Base-by-base conservation (phyloP, 2,797 vertebrate species). In the Amblyopsis hoosieri region DNA sequence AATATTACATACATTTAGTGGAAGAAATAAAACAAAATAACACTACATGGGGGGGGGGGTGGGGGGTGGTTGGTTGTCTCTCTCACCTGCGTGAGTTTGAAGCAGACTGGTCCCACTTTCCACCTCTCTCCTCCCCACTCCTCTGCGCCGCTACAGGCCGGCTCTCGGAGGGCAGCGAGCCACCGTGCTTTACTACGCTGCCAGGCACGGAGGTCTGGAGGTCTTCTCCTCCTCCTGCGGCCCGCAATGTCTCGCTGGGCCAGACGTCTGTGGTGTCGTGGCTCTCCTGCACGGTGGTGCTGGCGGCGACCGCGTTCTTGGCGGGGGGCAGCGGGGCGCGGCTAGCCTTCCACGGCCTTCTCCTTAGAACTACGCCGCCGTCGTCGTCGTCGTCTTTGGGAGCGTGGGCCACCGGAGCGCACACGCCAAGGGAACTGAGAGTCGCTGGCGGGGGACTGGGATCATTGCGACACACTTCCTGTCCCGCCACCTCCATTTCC, bases 21-120 rank as follows among this genome's bases (percentile, higher is more conserved):
- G 23, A 29, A 29, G 23, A 4, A 29, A 29, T 29, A 29, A 4
- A 29, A 29, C 23, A 29, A 29, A 29, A 29, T 29, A 29, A 4
- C 23, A 29, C 23, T 29, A 29, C 23, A 29, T 23, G 23, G 23
- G 23, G 23, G 23, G 3, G 23, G 23, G 23, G 0, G 23, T 0
- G 23, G 3, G 23, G 3, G n/a, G n/a, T n/a, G n/a, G n/a, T n/a
- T 3, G 23, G 57, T 15, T 1, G 9, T 58, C 48, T 67, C 47
- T 66, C 94, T 97, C 92, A 99, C 97, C 96, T 98, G 91, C 93
- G 91, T 82, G 90, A 82, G 66, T 91, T 80, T 90, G 87, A 80
- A 77, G 85, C 87, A 84, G 85, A 89, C 19, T 45, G 83, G 64
- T 90, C 88, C 79, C 90, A 81, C 60, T 79, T 84, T 64, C 62